Conservation (phyloP, 1,140 invertebrate genomes). For the Anadara kagoshimensis region DNA sequence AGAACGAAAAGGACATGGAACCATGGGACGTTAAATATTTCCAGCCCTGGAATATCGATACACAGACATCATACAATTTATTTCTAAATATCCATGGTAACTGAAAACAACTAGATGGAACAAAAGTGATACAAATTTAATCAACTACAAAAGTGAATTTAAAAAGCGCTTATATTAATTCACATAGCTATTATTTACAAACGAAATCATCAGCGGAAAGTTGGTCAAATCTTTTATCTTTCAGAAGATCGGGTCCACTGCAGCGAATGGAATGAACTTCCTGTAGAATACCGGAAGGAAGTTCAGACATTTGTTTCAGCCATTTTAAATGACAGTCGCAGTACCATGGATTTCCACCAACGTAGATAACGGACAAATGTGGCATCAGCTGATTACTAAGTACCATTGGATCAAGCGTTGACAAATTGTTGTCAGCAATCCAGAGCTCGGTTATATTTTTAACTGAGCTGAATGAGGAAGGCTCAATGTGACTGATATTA, state of each 20-base stretch:
- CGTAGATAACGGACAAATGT: slow-evolving; percentile 19
- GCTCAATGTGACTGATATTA: slow-evolving; percentile 37
- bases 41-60: no score
- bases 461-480: slow-evolving; percentile 8
- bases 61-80: no score
- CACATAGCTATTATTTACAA: slow-evolving; percentile 6
- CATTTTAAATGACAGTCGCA: slow-evolving; percentile 38
- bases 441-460: slow-evolving; percentile 10
- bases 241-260: slow-evolving; percentile 25
- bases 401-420: slow-evolving; percentile 19
- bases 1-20: no score
- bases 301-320: slow-evolving; percentile 24
- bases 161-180: no score
- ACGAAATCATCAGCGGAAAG: slow-evolving; percentile 37
- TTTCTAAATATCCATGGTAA: no score
- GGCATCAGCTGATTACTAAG: slow-evolving; percentile 17
- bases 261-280: slow-evolving; percentile 31
- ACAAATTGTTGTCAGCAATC: slow-evolving; percentile 26
- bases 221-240: slow-evolving; percentile 29
- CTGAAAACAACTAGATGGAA: no score
- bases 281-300: slow-evolving; percentile 20
- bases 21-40: no score
- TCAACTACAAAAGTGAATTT: no score
- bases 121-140: no score
- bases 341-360: no score